Evolutionary conservation across 2,888 invertebrate genomes (phyloP).

Genomic region (Hololepta plana): DNA sequence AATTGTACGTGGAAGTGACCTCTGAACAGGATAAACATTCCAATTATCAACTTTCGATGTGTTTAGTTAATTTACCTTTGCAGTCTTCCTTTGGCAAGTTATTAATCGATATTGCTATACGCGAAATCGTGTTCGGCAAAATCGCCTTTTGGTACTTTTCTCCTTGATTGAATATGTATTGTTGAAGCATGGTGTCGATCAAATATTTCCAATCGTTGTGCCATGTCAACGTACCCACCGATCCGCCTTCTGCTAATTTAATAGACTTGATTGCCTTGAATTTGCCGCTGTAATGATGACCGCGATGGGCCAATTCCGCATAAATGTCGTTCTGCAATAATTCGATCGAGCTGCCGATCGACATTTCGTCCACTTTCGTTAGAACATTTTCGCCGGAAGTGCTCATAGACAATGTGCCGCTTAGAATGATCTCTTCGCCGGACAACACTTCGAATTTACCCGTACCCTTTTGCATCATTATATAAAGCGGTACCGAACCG

Average conservation of each 20-base stretch:
- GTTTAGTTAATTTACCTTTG: constrained; percentile 5
- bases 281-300: constrained; percentile 33
- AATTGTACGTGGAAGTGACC: constrained; percentile 17
- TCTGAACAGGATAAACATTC: constrained; percentile 14
- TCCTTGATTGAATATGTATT: constrained; percentile 41
- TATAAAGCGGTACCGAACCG: constrained; percentile 23
- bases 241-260: constrained; percentile 20
- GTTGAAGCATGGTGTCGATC: constrained; percentile 78
- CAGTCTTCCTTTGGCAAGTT: constrained; percentile 13
- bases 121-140: constrained; percentile 44
- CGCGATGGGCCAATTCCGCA: constrained; percentile 49
- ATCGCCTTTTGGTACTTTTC: constrained; percentile 48
- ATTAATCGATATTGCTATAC: constrained; percentile 26
- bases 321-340: constrained; percentile 47
- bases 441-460: constrained; percentile 25
- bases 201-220: constrained; percentile 65
- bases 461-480: constrained; percentile 25
- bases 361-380: constrained; percentile 28
- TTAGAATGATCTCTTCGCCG: constrained; percentile 47
- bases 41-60: too few species aligned
- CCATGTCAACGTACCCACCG: constrained; percentile 16
- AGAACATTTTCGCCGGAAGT: constrained; percentile 36
- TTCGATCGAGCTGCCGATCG: constrained; percentile 28
- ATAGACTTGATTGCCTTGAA: constrained; percentile 20
- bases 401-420: constrained; percentile 44